Percentiles rank a stretch among this genome's conserved stretches.
Conservation (phyloP, 2,797 vertebrate species). For the Neosilurus hyrtlii region DNA sequence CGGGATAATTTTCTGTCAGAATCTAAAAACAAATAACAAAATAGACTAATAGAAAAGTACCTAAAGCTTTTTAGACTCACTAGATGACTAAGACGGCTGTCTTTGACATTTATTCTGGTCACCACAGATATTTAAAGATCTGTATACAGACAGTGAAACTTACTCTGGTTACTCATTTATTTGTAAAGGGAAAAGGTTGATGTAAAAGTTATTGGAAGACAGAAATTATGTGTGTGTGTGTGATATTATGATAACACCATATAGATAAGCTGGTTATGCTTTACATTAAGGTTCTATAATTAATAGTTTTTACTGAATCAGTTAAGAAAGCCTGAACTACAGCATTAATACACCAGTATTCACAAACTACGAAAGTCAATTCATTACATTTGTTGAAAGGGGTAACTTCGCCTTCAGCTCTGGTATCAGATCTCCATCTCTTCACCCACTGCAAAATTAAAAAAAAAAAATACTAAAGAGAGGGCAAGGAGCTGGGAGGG, state of each 20-base stretch:
- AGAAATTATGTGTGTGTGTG: not conserved
- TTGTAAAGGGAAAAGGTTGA: not conserved
- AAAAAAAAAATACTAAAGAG: too few species aligned
- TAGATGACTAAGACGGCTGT: constrained; percentile 9
- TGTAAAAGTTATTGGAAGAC: not conserved
- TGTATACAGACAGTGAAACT: constrained; percentile 17
- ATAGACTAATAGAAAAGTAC: not conserved
- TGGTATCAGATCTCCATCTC: too few species aligned
- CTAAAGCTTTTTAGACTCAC: not conserved
- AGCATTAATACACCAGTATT: not conserved
- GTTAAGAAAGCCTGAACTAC: not conserved
- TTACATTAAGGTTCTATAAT: not conserved
- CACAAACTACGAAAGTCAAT: not conserved
- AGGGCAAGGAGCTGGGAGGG: too few species aligned
- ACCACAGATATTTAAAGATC: constrained; percentile 7
- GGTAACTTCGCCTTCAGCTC: too few species aligned
- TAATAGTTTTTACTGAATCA: not conserved
- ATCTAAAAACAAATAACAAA: constrained; percentile 1
- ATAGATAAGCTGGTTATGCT: not conserved
- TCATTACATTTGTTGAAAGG: not conserved
- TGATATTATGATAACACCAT: not conserved
- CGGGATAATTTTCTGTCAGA: not conserved
- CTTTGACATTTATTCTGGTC: constrained; percentile 24
- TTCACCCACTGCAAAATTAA: too few species aligned
- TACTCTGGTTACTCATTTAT: not conserved